Evolutionary conservation across 2,888 invertebrate genomes (phyloP).

Genomic region (Campoletis raptor): DNA sequence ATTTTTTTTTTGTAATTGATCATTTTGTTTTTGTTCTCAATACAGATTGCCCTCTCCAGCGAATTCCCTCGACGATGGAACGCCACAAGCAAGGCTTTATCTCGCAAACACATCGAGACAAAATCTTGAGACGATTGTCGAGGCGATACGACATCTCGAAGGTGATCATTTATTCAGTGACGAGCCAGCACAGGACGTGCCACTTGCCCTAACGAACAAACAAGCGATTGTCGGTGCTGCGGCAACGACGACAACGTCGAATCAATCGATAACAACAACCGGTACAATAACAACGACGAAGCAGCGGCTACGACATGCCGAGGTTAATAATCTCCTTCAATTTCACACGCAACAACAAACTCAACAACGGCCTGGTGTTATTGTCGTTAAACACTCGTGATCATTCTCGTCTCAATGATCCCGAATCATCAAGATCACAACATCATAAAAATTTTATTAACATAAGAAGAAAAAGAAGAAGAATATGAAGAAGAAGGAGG

Average conservation of each 20-base stretch:
- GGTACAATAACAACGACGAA: constrained; percentile 82
- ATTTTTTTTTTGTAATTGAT: constrained; percentile 70
- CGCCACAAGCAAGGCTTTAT: constrained; percentile 86
- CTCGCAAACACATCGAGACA: constrained; percentile 93
- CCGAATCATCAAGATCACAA: constrained; percentile 71
- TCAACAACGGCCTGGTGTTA: constrained; percentile 93
- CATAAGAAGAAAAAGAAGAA: constrained; percentile 21
- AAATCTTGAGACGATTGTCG: constrained; percentile 98
- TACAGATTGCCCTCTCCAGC: constrained; percentile 88
- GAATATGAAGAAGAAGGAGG: constrained; percentile 14
- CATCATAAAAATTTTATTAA: constrained; percentile 24
- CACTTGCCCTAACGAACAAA: constrained; percentile 83
- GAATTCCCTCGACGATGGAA: constrained; percentile 84
- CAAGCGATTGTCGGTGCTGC: constrained; percentile 69
- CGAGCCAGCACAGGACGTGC: constrained; percentile 86
- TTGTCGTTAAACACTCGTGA: constrained; percentile 93
- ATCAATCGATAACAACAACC: constrained; percentile 72
- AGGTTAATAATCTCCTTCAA: constrained; percentile 88
- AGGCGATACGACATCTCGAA: constrained; percentile 98
- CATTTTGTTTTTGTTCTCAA: constrained; percentile 37
- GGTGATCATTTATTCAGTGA: constrained; percentile 97
- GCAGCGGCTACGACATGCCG: constrained; percentile 86
- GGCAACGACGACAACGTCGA: constrained; percentile 65
- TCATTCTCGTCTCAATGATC: constrained; percentile 77
- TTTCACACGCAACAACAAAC: constrained; percentile 86